Percentiles rank a stretch among this genome's conserved stretches.
phyloP scores from a whole-genome alignment of 2,888 invertebrate species.

The Drosophila quasianomalipes region DNA sequence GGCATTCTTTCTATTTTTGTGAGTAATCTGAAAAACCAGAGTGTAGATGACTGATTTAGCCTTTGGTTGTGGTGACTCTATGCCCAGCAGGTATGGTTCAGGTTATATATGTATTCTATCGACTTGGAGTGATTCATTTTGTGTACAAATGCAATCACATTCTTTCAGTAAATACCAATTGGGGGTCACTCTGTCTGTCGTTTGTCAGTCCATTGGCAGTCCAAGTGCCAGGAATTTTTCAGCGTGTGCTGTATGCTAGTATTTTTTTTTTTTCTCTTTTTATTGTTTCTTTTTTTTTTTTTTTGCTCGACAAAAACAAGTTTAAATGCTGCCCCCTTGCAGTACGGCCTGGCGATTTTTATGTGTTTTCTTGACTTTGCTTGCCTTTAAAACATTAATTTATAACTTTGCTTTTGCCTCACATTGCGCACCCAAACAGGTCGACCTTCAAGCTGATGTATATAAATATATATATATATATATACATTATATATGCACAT shows the following conservation, averaged over 20 bases:
- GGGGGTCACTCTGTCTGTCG: slow-evolving; percentile 57
- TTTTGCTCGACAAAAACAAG: slow-evolving; percentile 47
- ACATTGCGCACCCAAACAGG: slow-evolving; percentile 55
- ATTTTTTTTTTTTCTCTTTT: not conserved
- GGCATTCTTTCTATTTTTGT: not conserved
- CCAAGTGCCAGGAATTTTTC: slow-evolving; percentile 54
- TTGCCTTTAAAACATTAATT: slow-evolving; percentile 61
- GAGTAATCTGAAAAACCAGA: not conserved
- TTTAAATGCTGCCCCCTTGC: slow-evolving; percentile 45
- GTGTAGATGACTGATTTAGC: not conserved
- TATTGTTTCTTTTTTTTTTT: not conserved
- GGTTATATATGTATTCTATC: not conserved
- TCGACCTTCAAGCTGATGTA: slow-evolving; percentile 55
- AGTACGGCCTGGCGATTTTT: slow-evolving; percentile 32
- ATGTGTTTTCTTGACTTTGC: slow-evolving; percentile 48
- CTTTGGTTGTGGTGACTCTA: not conserved
- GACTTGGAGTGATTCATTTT: slow-evolving; percentile 25
- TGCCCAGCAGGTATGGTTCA: not conserved
- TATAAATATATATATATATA: not conserved
- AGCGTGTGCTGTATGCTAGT: slow-evolving; percentile 37
- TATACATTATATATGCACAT: not conserved
- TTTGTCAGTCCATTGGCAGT: slow-evolving; percentile 42
- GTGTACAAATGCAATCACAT: slow-evolving; percentile 25
- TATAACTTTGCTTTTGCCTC: slow-evolving; percentile 58
- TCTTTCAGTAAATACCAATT: slow-evolving; percentile 57